Base-by-base conservation (phyloP, 2,888 invertebrate genomes). In the Atrina japonica region DNA sequence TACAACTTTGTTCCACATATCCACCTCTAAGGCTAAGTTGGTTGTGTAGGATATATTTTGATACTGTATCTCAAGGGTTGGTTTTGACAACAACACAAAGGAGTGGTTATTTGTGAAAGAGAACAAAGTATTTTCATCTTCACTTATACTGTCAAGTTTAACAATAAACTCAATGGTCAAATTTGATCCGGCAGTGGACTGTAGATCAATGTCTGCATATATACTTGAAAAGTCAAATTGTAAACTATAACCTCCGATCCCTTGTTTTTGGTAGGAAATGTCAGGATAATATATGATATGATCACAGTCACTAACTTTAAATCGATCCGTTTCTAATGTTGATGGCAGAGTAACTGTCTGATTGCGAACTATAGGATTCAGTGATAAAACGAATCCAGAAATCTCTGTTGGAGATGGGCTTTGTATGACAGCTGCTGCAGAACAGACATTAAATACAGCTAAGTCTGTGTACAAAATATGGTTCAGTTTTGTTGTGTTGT, bases 1-100 rank as follows among this genome's bases (percentile, higher is more conserved):
- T 7, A 81, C 70, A 3, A 85, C 59, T 58, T 82, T 83, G 74
- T 80, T 84, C 85, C 85, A 85, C 21, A 66, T 45, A n/a, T 61
- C 71, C 52, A 50, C 35, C 50, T 80, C 76, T 18, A 84, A 70
- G 6, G 41, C 59, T 1, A 83, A 29, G 25, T 69, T 68, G 9
- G 82, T 76, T 29, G 78, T 59, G 14, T 66, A 55, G 1, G 70
- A 56, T 7, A 65, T 56, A 53, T 69, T 67, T 40, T 69, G 27
- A n/a, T 47, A 69, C 21, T 77, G 71, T n/a, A 81, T 65, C 43
- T 75, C 71, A 21, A 83, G 16, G n/a, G 73, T 45, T 9, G 68
- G 58, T 18, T 64, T 64, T 40, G 65, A 66, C 16, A 75, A 66
- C 14, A 83, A 11, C 29, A 77, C 45, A 9, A 83, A 75, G 1